A percentile compares a stretch with the other conserved stretches of the same genome.
Evolutionary conservation across 2,113 vertebrate species (phyloP).

Genomic region (Osmerus mordax): DNA sequence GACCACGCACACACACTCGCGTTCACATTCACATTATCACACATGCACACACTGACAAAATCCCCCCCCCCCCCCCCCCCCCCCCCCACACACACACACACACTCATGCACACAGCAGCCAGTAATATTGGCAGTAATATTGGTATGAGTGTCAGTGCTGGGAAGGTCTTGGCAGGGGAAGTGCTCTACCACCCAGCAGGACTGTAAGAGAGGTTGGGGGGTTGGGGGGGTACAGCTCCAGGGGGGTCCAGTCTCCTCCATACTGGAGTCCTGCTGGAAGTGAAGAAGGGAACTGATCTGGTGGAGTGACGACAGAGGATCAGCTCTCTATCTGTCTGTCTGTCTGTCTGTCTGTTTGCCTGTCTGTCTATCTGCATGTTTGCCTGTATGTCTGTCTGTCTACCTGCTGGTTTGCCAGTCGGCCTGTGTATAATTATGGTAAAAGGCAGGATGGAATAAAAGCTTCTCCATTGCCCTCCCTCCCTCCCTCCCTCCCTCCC

Average conservation of each 20-base stretch:
- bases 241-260: too few relatives aligned
- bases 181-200: not conserved
- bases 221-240: too few relatives aligned
- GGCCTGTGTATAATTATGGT: too few relatives aligned
- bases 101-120: not conserved
- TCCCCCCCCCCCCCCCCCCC: too few relatives aligned
- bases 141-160: not conserved
- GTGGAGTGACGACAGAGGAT: too few relatives aligned
- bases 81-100: not conserved
- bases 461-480: not conserved
- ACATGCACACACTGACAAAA: not conserved
- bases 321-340: not conserved
- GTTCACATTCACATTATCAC: not conserved
- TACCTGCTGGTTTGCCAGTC: too few relatives aligned
- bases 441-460: too few relatives aligned
- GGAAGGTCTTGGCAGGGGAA: not conserved
- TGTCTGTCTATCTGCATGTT: too few relatives aligned
- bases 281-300: too few relatives aligned
- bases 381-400: too few relatives aligned
- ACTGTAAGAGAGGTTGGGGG: not conserved
- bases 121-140: not conserved
- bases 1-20: not conserved
- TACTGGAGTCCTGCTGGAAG: too few relatives aligned
- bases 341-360: not conserved
- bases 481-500: not conserved